Base-by-base conservation (phyloP, 2,797 vertebrate species). In the Monodelphis domestica region DNA sequence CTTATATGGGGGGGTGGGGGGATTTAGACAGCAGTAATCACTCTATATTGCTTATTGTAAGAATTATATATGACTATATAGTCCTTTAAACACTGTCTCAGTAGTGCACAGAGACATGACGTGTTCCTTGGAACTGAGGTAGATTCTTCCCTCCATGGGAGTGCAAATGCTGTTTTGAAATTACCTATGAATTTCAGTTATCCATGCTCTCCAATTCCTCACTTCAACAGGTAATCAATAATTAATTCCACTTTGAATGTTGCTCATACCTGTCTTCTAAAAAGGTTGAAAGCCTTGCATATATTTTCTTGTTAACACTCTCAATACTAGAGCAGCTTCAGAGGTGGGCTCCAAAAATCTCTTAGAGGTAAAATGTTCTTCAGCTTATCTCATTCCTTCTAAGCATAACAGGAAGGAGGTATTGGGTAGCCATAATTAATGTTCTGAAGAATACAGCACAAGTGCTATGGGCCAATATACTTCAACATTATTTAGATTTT, bases 161-260 rank as follows among this genome's bases (percentile, higher is more conserved):
- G 52, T 53, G 87, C 90, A 89, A 94, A 87, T 91, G 28, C 63
- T 95, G 54, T 91, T 96, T 95, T 94, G 30, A 53, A 84, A 94
- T 94, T 95, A 94, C 70, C 52, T 15, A 95, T 53, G 45, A 54
- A 95, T 95, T 94, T 59, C 28, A 93, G 88, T 95, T 95, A 93
- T 93, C 91, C 30, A 54, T 92, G 90, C 89, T 94, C 97, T 50
- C 26, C 24, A 91, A 94, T 96, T 96, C 94, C 94, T 97, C 90
- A 94, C 96, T 95, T 89, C 84, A 94, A 97, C 90, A 97, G 89
- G 94, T 97, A 96, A 97, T 97, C 96, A 96, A 95, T 96, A 96
- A 96, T 96, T 97, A 96, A 94, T 97, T 91, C 91, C 92, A 96
- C 88, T 97, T 93, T 96, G 89, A 97, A 96, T 93, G 96, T 97